These are phyloP conservation scores for Drosophila quadrilineata DNA, from an alignment of 1,140 invertebrate species.

Conservation along the genomic window DNA sequence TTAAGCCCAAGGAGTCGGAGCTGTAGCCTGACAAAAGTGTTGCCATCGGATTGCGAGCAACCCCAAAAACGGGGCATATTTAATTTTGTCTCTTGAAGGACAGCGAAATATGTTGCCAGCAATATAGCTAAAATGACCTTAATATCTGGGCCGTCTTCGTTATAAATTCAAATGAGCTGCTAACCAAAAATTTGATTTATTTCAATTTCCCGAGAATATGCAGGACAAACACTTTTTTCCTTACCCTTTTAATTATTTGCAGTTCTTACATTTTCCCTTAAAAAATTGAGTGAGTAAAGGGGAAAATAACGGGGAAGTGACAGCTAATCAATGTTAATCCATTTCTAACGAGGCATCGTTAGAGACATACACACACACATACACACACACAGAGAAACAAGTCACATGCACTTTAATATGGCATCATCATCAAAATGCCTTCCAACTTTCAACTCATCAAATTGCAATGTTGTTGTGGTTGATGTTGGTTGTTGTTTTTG, in stretches of 20 bases:
- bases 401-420: constrained; percentile 36
- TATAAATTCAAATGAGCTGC: constrained; percentile 46
- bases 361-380: constrained; percentile 21
- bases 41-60: constrained; percentile 15
- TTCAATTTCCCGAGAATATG: constrained; percentile 18
- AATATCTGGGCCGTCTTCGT: constrained; percentile 27
- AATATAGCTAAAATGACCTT: constrained; percentile 12
- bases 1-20: too few species aligned
- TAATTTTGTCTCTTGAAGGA: constrained; percentile 20
- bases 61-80: constrained; percentile 23
- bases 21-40: constrained; percentile 33
- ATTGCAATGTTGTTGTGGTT: constrained; percentile 55
- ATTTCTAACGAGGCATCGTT: constrained; percentile 73
- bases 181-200: constrained; percentile 53
- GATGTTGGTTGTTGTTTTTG: constrained; percentile 13
- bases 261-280: too few species aligned
- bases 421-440: constrained; percentile 62
- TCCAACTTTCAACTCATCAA: constrained; percentile 64
- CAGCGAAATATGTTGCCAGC: constrained; percentile 4
- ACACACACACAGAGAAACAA: constrained; percentile 15
- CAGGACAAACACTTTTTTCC: constrained; percentile 1
- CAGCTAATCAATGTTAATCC: constrained; percentile 74
- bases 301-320: not conserved
- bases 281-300: constrained; percentile 11
- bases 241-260: constrained; percentile 35